A percentile compares a stretch with the other conserved stretches of the same genome.
Conservation (phyloP, 2,888 invertebrate genomes). For the Sesia bembeciformis region DNA sequence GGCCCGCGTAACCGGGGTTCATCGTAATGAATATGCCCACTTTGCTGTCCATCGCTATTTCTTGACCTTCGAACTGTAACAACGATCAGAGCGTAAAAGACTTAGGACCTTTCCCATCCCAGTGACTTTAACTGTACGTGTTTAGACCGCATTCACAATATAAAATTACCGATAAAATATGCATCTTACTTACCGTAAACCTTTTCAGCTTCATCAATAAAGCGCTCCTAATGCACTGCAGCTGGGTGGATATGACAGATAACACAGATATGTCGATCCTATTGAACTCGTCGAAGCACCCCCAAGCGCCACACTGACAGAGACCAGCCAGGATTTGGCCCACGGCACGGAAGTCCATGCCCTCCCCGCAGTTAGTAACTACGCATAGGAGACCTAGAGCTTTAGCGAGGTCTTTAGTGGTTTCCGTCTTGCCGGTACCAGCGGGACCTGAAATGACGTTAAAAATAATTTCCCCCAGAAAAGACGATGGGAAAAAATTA, state of each 20-base stretch:
- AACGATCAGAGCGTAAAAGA: no score
- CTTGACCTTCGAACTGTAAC: conserved; percentile 85
- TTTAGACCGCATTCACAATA: no score
- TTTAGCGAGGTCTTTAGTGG: conserved; percentile 92
- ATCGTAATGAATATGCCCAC: conserved; percentile 96
- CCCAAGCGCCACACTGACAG: conserved; percentile 94
- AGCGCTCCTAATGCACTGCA: conserved; percentile 91
- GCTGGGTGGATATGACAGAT: conserved; percentile 93
- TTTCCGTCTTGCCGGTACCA: conserved; percentile 93
- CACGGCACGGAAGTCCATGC: conserved; percentile 90
- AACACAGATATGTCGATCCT: conserved; percentile 93
- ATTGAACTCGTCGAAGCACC: conserved; percentile 97
- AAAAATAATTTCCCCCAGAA: no score
- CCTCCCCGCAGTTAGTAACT: conserved; percentile 94
- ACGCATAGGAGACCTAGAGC: conserved; percentile 87
- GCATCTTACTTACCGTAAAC: conserved; percentile 77
- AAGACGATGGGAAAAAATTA: no score
- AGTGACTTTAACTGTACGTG: no score
- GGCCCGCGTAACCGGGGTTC: conserved; percentile 95
- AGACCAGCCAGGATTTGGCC: conserved; percentile 81
- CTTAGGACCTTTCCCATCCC: no score
- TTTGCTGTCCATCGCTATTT: conserved; percentile 87
- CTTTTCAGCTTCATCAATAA: conserved; percentile 81
- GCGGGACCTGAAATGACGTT: conserved; percentile 73
- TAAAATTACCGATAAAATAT: no score